Conservation (phyloP, 2,113 vertebrate species). For the Ictalurus furcatus region DNA sequence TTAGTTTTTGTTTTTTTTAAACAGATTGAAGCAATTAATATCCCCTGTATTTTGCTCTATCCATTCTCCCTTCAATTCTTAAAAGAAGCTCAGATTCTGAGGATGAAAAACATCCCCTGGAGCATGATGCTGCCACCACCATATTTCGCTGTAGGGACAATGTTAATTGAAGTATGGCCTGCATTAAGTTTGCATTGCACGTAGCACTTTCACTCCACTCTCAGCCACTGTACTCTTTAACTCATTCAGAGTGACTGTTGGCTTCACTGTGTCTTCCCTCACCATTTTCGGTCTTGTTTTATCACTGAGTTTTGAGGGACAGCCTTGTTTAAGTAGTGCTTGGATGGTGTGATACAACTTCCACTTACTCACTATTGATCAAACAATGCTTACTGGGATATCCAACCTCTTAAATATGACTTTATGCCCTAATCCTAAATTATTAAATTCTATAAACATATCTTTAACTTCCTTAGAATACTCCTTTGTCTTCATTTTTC, state of each 20-base stretch:
- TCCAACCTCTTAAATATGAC: not conserved
- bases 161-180: not conserved
- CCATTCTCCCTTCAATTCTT: not conserved
- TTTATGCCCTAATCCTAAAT: not conserved
- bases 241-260: not conserved
- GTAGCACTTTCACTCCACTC: not conserved
- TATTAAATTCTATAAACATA: not conserved
- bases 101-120: not conserved
- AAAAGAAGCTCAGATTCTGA: not conserved
- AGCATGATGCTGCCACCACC: not conserved
- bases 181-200: not conserved
- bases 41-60: not conserved
- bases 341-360: not conserved
- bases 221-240: not conserved
- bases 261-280: not conserved
- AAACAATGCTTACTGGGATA: not conserved
- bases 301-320: too few relatives aligned
- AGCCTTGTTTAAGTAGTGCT: not conserved
- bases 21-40: not conserved
- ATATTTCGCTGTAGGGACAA: not conserved
- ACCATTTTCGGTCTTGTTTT: not conserved
- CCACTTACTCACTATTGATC: not conserved
- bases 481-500: not conserved
- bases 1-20: not conserved
- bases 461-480: not conserved